A percentile compares a stretch with the other conserved stretches of the same genome.
phyloP scores from a whole-genome alignment of 1,140 invertebrate genomes.

The Steinernema feltiae region DNA sequence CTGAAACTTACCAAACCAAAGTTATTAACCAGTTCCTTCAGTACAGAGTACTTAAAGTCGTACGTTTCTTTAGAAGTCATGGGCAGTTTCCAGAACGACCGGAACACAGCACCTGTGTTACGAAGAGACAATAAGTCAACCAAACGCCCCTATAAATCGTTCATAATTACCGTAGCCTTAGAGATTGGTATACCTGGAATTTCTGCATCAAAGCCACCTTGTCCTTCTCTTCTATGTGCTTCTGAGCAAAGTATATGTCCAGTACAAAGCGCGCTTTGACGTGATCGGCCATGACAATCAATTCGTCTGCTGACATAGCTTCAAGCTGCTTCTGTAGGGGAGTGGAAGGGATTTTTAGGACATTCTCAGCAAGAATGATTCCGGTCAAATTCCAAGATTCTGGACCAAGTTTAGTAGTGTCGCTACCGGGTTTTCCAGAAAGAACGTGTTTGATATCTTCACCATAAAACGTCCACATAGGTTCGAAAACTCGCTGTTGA shows the following conservation, averaged over 20 bases:
- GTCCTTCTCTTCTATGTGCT: constrained; percentile 8
- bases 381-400: not conserved
- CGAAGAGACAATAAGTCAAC: not conserved
- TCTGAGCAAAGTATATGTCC: not conserved
- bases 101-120: not conserved
- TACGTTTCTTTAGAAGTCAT: not conserved
- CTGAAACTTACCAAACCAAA: not conserved
- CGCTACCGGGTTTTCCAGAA: not conserved
- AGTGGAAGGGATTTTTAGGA: not conserved
- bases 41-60: not conserved
- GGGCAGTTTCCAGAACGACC: not conserved
- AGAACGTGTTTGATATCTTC: not conserved
- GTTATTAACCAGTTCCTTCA: not conserved
- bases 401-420: not conserved
- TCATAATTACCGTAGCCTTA: not conserved
- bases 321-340: not conserved
- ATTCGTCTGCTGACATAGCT: not conserved
- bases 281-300: not conserved
- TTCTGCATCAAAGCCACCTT: not conserved
- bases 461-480: not conserved
- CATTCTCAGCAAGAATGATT: not conserved
- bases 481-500: not conserved
- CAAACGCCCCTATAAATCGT: not conserved
- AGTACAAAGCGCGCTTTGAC: not conserved
- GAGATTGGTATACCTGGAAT: not conserved